Evolutionary conservation across 2,888 invertebrate species (phyloP).

Genomic region (Homarus gammarus): DNA sequence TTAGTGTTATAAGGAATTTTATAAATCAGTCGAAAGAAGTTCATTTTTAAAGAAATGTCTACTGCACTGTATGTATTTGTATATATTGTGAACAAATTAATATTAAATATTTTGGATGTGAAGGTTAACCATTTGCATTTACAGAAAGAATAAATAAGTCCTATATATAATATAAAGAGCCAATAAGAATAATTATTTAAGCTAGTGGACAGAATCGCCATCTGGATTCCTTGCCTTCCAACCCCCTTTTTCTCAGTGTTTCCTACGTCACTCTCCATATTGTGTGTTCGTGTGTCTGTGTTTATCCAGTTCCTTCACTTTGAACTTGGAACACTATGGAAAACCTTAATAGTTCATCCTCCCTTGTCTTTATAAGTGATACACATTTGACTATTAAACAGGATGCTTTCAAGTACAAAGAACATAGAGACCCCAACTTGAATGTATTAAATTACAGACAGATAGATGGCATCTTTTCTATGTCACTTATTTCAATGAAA

Average conservation of each 20-base stretch:
- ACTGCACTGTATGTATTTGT: constrained; percentile 60
- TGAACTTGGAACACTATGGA: constrained; percentile 68
- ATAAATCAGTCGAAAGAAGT: constrained; percentile 18
- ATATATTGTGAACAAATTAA: constrained; percentile 63
- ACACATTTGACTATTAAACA: constrained; percentile 68
- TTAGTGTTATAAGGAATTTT: constrained; percentile 20
- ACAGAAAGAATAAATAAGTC: constrained; percentile 5
- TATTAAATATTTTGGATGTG: constrained; percentile 38
- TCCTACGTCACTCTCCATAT: constrained; percentile 73
- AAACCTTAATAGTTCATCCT: constrained; percentile 68
- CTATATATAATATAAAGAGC: constrained; percentile 12
- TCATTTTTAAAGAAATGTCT: constrained; percentile 43
- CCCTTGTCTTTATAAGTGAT: constrained; percentile 70
- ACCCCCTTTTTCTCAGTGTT: constrained; percentile 70
- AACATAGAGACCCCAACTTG: constrained; percentile 61
- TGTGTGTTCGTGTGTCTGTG: constrained; percentile 74
- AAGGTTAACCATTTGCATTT: constrained; percentile 35
- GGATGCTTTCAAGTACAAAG: constrained; percentile 73
- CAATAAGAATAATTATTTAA: constrained; percentile 30
- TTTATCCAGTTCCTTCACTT: constrained; percentile 70
- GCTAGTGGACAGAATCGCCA: constrained; percentile 60
- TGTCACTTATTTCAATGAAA: constrained; percentile 69
- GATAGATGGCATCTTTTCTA: constrained; percentile 67
- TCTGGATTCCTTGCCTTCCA: constrained; percentile 65
- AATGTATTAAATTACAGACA: constrained; percentile 58